phyloP scores from a whole-genome alignment of 1,140 invertebrate genomes.

The Gonatopus flavifemur region DNA sequence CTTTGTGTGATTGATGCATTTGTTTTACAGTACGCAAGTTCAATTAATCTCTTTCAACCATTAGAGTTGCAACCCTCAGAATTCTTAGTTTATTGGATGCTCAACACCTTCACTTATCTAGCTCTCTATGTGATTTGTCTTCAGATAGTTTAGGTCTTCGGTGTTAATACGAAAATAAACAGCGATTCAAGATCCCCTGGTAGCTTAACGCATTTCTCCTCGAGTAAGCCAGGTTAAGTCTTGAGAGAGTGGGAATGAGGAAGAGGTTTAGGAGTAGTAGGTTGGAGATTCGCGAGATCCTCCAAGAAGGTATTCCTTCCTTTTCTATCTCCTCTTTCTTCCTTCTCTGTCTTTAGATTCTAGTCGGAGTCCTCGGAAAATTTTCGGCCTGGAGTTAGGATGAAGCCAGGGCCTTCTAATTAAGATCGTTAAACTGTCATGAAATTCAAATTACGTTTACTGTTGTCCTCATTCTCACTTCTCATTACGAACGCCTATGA shows the following conservation, averaged over 20 bases:
- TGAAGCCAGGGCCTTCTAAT: constrained; percentile 44
- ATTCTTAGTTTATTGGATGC: too few species aligned
- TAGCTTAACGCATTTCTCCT: constrained; percentile 39
- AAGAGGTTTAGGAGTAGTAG: constrained; percentile 10
- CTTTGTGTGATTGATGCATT: too few species aligned
- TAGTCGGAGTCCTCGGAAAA: constrained; percentile 26
- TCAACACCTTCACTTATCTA: too few species aligned
- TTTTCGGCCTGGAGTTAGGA: constrained; percentile 31
- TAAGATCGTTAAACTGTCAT: constrained; percentile 48
- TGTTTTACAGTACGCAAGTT: too few species aligned
- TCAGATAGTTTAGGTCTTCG: constrained; percentile 34
- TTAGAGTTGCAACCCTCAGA: too few species aligned
- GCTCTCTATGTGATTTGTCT: constrained; percentile 40
- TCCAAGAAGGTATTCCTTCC: too few species aligned
- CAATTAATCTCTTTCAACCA: too few species aligned
- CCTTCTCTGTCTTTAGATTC: too few species aligned
- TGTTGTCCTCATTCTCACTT: constrained; percentile 35
- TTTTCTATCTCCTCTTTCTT: too few species aligned
- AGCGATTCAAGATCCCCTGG: constrained; percentile 35
- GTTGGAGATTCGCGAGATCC: constrained; percentile 40
- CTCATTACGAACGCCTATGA: constrained; percentile 26
- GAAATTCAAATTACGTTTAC: constrained; percentile 47
- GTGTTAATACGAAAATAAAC: constrained; percentile 41
- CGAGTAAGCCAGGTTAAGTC: constrained; percentile 39
- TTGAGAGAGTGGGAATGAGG: constrained; percentile 19